Conservation (phyloP, 2,113 vertebrate species). For the Amphiprion percula region DNA sequence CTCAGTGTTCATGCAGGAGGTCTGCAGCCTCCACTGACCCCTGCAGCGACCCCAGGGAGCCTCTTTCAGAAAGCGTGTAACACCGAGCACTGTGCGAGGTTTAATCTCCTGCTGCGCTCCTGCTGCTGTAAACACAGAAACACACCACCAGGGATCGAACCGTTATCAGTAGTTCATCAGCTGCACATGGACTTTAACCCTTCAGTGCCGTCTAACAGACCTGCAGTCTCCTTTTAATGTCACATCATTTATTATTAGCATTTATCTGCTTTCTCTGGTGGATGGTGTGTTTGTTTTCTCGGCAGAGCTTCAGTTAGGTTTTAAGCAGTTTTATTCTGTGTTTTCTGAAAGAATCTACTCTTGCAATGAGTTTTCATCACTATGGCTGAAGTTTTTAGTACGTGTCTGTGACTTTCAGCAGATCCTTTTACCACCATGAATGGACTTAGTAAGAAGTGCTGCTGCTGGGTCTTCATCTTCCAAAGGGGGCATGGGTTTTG, state of each 20-base stretch:
- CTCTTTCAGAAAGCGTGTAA: constrained; percentile 52
- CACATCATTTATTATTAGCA: constrained; percentile 9
- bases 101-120: constrained; percentile 58
- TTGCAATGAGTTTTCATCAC: neutral
- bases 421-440: neutral
- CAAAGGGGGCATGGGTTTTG: no score
- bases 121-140: constrained; percentile 53
- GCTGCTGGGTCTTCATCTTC: no score
- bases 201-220: neutral
- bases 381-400: neutral
- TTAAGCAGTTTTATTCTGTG: neutral
- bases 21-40: constrained; percentile 66
- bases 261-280: neutral
- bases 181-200: constrained; percentile 40
- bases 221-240: constrained; percentile 12
- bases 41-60: constrained; percentile 57
- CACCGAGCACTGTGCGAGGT: constrained; percentile 41
- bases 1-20: constrained; percentile 70
- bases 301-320: neutral
- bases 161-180: constrained; percentile 53
- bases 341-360: neutral
- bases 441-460: no score
- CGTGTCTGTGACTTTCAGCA: neutral
- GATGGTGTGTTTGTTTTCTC: neutral
- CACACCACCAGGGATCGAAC: constrained; percentile 56